Evolutionary conservation across 2,797 vertebrate species (phyloP).

Genomic region (Myotis pilosus): DNA sequence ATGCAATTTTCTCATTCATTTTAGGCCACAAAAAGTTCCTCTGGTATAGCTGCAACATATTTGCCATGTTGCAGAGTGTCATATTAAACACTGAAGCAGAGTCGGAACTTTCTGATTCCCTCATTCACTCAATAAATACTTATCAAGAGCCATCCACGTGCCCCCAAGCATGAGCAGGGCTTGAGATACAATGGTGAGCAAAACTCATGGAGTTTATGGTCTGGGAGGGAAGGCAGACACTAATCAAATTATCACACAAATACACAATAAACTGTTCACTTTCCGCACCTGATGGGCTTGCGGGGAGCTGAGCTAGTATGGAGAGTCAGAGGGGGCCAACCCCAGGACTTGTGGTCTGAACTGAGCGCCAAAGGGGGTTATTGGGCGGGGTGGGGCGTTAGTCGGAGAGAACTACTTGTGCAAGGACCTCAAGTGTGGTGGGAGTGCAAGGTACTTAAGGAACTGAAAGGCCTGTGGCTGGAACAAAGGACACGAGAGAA

Average conservation of each 20-base stretch:
- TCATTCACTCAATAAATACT: neutral
- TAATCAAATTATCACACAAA: neutral
- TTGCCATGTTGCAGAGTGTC: neutral
- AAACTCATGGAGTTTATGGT: neutral
- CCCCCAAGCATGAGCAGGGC: neutral
- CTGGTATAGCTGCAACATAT: neutral
- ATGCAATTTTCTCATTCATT: neutral
- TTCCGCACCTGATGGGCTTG: neutral
- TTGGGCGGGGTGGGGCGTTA: neutral
- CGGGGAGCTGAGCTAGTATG: neutral
- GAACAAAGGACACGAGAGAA: neutral
- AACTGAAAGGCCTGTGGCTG: neutral
- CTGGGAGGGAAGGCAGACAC: neutral
- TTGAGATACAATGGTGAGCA: neutral
- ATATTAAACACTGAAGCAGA: neutral
- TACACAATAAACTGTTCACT: neutral
- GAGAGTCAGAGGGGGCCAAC: neutral
- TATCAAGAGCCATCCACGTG: neutral
- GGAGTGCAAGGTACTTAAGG: neutral
- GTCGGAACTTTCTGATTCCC: neutral
- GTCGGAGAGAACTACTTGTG: neutral
- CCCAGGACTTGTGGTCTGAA: neutral
- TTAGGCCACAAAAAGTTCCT: neutral
- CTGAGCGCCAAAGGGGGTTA: neutral
- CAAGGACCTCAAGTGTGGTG: neutral